Base-by-base conservation (phyloP, 92 coral and sea anemone genomes). In the Actinernus sp. region DNA sequence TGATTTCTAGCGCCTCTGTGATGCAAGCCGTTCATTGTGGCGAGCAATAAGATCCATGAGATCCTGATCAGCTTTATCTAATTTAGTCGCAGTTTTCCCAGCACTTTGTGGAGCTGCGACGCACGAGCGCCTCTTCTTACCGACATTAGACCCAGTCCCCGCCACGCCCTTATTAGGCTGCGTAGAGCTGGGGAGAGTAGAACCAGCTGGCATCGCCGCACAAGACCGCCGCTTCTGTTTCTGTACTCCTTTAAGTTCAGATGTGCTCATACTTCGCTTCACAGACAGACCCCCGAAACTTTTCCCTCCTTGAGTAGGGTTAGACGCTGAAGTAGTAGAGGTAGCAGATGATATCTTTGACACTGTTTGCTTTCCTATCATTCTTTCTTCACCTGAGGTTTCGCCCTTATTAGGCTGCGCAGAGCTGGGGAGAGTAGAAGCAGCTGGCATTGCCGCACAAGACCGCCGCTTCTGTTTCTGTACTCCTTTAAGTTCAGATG, bases 41-140 rank as follows among this genome's bases (percentile, higher is more conserved):
- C 80, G 73, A 6, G 92, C 83, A 31, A 90, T 90, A 74, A 90
- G 72, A 38, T 86, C 89, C 38, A 74, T 74, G 7, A 90, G 58
- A 37, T 90, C 92, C 28, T 54, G 73, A 17, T 90, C 97, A 2
- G 59, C 68, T 9, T 65, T 71, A 22, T 29, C 46, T 7, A 51
- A 53, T 9, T 16, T 44, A 10, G 48, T 49, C 26, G 19, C 16
- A 19, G 21, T 52, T 9, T 49, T 47, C 13, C 55, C 53, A 19
- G 65, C 30, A 8, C 63, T 47, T 5, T 53, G 82, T 8, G 88
- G 53, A 1, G 75, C 57, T 6, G 68, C 89, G 3, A 81, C 45
- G 43, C 97, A 90, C 3, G 97, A 90, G 0, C 92, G 89, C 6
- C 97, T 82, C 51, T 90, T 90, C 62, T 90, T 92, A 0, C 53